Evolutionary conservation across 2,797 vertebrate genomes (phyloP).

Genomic region (Zalophus californianus): DNA sequence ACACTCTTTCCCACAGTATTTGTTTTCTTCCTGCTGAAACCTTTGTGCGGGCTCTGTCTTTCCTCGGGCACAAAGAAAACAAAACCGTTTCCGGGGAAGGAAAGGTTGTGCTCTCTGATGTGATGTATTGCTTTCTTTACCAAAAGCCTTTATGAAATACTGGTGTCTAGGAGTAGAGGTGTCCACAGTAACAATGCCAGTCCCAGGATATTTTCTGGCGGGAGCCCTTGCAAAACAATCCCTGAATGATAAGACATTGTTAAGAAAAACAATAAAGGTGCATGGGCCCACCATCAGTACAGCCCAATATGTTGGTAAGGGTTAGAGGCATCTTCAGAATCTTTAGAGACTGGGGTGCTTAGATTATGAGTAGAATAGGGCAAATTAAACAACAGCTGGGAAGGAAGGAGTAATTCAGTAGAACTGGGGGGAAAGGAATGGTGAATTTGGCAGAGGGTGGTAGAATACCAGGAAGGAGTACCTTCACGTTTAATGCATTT

Average conservation of each 20-base stretch:
- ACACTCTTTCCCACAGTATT: background rate
- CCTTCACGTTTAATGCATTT: background rate
- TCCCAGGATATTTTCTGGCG: background rate
- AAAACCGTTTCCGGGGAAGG: fast-evolving
- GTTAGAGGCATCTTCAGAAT: no score
- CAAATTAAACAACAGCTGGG: background rate
- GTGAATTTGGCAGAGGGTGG: background rate
- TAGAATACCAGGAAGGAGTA: background rate
- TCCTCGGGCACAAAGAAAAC: background rate
- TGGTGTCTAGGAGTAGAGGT: fast-evolving
- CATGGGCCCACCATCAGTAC: fast-evolving
- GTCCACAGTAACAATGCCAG: background rate
- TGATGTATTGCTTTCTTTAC: background rate
- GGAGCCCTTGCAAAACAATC: background rate
- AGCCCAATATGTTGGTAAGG: background rate
- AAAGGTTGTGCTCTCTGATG: background rate
- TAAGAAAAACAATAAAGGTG: background rate
- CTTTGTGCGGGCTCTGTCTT: background rate
- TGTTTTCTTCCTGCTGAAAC: background rate
- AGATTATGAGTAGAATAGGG: background rate
- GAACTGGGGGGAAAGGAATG: background rate
- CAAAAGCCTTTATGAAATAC: background rate
- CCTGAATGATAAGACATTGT: background rate
- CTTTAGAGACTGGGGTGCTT: background rate
- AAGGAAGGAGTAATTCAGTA: background rate